These are phyloP conservation scores for Rutpela maculata DNA, from an alignment of 2,888 invertebrate species.

Conservation along the genomic window DNA sequence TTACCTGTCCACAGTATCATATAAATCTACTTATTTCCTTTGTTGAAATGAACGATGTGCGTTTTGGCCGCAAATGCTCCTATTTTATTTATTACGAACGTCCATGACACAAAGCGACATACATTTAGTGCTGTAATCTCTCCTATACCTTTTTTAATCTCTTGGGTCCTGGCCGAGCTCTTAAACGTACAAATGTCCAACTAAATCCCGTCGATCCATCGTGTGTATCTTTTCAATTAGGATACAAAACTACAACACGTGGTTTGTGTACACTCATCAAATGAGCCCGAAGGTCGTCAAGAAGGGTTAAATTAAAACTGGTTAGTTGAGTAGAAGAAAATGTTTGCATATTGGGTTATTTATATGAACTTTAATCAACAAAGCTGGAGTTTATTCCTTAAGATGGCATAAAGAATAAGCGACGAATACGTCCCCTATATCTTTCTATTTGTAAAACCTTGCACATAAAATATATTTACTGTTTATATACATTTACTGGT, in stretches of 20 bases:
- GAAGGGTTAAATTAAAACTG: slow-evolving; percentile 34
- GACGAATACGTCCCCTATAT: background rate
- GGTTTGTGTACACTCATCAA: slow-evolving; percentile 41
- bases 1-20: too few relatives aligned
- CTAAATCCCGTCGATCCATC: slow-evolving; percentile 46
- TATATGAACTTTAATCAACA: background rate
- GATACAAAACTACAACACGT: slow-evolving; percentile 43
- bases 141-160: slow-evolving; percentile 36
- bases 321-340: background rate
- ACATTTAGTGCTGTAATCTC: slow-evolving; percentile 48
- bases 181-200: slow-evolving; percentile 46
- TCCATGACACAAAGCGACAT: slow-evolving; percentile 14
- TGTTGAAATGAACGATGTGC: background rate
- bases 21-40: background rate
- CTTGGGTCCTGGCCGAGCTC: slow-evolving; percentile 34
- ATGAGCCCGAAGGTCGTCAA: slow-evolving; percentile 20
- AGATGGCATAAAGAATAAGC: background rate
- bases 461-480: too few relatives aligned
- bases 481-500: too few relatives aligned
- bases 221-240: slow-evolving; percentile 50
- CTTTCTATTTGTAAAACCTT: too few relatives aligned
- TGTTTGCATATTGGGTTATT: slow-evolving; percentile 9
- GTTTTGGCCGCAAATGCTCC: background rate
- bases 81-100: background rate
- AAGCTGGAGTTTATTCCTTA: background rate